Evolutionary conservation across 2,888 invertebrate genomes (phyloP), one percentile per base, ranked within the genome.

Genomic region (Icerya purchasi): DNA sequence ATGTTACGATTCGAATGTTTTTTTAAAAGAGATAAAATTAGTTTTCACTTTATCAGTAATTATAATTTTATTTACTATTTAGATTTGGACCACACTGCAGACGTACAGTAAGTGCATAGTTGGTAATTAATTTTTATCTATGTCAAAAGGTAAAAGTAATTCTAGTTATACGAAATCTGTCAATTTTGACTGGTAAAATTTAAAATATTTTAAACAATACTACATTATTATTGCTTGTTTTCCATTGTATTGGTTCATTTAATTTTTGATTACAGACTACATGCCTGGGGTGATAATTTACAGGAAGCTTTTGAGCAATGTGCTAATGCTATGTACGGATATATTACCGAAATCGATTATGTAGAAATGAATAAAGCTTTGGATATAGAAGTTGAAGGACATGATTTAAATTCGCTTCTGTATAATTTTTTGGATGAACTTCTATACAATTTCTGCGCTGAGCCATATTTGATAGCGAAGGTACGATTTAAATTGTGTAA

Each of bases 71-170:
- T 59, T 57, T 62, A 64, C 66, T 61, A 77, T 80, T 63, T 76
- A 90, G 90, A 89, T 79, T 76, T 97, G 71, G 97, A 97, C 70
- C 96, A 97, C 71, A 93, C 96, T 25, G 96, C 97, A 20, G 97
- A 97, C 75, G 89, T 97, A n/a, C 97, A 97, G 88, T 92, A 77
- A 84, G 89, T 84, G 68, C 56, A 24, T 54, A 36, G 2, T 3
- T 19, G 23, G 19, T 10, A 8, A 5, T 22, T 19, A 56, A 25
- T 51, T 8, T 19, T 22, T 24, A n/a, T 20, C 24, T 22, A 54
- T 20, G 53, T 53, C 50, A 23, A 22, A 53, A 19, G 10, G 18
- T 22, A 36, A 5, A 22, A 22, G 20, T 2, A 1, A 36, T 36
- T 56, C n/a, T 53, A 8, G 8, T 8, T 53, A 18, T 2, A 51